Conservation (phyloP, 2,113 vertebrate genomes). For the Hydrolagus affinis region DNA sequence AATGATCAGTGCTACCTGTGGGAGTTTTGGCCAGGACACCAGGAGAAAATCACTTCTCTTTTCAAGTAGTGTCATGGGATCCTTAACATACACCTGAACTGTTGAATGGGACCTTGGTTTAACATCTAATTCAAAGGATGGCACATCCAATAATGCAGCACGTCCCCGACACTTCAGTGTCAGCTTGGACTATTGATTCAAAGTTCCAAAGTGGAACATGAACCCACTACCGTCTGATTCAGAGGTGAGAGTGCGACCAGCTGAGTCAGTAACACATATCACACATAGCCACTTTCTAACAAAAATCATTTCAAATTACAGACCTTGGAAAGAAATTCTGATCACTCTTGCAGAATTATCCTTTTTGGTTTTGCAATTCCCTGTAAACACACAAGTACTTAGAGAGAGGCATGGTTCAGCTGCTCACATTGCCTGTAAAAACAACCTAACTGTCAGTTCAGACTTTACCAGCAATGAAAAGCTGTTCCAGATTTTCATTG, state of each 20-base stretch:
- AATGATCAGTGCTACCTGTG: too few relatives aligned
- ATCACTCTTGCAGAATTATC: background rate
- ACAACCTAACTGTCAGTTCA: too few relatives aligned
- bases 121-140: background rate
- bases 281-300: too few relatives aligned
- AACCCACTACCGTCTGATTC: background rate
- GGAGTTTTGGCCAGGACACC: too few relatives aligned
- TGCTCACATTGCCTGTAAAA: too few relatives aligned
- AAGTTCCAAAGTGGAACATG: background rate
- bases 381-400: background rate
- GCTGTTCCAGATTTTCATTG: too few relatives aligned
- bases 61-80: too few relatives aligned
- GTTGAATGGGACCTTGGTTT: too few relatives aligned
- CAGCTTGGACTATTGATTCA: background rate
- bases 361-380: background rate
- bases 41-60: too few relatives aligned
- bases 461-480: too few relatives aligned
- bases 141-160: background rate
- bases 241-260: background rate
- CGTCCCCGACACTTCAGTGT: background rate
- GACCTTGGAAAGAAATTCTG: background rate
- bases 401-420: too few relatives aligned
- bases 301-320: background rate
- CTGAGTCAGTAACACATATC: background rate
- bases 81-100: too few relatives aligned